Base-by-base conservation (phyloP, 1,140 invertebrate genomes). In the Papilio dardanus region DNA sequence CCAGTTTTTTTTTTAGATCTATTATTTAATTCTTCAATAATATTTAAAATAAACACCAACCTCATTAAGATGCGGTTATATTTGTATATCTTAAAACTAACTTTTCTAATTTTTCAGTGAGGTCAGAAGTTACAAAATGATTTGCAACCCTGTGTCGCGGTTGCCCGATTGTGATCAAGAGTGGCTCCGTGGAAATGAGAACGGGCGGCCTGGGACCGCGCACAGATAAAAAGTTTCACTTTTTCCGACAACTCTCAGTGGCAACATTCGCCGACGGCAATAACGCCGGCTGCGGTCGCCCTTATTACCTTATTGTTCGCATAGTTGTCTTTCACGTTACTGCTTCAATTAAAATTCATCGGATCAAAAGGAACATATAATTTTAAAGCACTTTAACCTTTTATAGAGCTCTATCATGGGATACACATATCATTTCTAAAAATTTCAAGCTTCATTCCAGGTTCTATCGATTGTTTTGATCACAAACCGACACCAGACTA, bases 181-280 rank as follows among this genome's bases (percentile, higher is more conserved):
- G 84, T 83, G 79, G 83, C 81, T 82, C 82, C 81, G 83, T 85
- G 82, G 83, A 90, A 92, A 91, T 89, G 87, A 88, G 82, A 90
- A 91, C 85, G 85, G 81, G 77, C 83, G 81, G 66, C 86, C 83
- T 73, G 88, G 88, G 87, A 91, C 80, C 79, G 76, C 71, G 74
- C 79, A 77, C 83, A 88, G 88, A 91, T 92, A 91, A 91, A 91
- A 92, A 92, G 88, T 92, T 91, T 91, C 86, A 88, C 89, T 92
- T 90, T 87, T 88, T 85, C 84, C 81, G 81, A 83, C 83, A 86
- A 89, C 80, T 86, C 85, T 86, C 86, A 68, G 79, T 83, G 87
- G 87, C 83, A 82, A 89, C 83, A 88, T 90, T 91, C 81, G 82
- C 82, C 71, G 75, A 46, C 77, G 76, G 81, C 80, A 84, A 84